Evolutionary conservation across 1,140 invertebrate genomes (phyloP).

Genomic region (Agrypnia vestita): DNA sequence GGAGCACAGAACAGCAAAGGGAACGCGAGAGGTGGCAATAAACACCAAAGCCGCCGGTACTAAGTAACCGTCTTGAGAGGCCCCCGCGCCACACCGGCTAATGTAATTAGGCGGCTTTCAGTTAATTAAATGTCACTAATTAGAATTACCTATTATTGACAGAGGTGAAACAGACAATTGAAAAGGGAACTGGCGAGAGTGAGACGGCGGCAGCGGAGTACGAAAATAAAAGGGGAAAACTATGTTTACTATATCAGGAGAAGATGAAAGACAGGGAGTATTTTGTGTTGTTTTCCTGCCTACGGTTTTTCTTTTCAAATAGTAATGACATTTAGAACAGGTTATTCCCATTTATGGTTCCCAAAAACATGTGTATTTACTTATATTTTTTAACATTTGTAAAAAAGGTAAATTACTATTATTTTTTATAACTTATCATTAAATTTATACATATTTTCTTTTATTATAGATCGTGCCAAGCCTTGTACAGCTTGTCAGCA

Average conservation of each 20-base stretch:
- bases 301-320: background rate
- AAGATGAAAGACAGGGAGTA: conserved; percentile 32
- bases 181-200: conserved; percentile 15
- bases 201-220: background rate
- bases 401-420: too few relatives aligned
- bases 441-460: too few relatives aligned
- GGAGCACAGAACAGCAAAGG: conserved; percentile 25
- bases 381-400: too few relatives aligned
- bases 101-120: conserved; percentile 61
- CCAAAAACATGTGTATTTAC: too few relatives aligned
- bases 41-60: conserved; percentile 48
- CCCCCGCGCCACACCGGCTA: conserved; percentile 48
- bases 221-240: conserved; percentile 29
- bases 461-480: too few relatives aligned
- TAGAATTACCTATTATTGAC: conserved; percentile 59
- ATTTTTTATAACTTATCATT: too few relatives aligned
- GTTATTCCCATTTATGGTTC: background rate
- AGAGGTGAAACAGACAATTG: conserved; percentile 45
- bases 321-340: background rate
- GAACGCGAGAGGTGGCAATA: conserved; percentile 52
- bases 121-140: conserved; percentile 62
- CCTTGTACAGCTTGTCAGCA: too few relatives aligned
- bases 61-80: conserved; percentile 35
- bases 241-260: conserved; percentile 47
- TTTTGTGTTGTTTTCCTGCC: conserved; percentile 33